Evolutionary conservation across 2,113 vertebrate genomes (phyloP).

Genomic region (Brienomyrus longianalis): DNA sequence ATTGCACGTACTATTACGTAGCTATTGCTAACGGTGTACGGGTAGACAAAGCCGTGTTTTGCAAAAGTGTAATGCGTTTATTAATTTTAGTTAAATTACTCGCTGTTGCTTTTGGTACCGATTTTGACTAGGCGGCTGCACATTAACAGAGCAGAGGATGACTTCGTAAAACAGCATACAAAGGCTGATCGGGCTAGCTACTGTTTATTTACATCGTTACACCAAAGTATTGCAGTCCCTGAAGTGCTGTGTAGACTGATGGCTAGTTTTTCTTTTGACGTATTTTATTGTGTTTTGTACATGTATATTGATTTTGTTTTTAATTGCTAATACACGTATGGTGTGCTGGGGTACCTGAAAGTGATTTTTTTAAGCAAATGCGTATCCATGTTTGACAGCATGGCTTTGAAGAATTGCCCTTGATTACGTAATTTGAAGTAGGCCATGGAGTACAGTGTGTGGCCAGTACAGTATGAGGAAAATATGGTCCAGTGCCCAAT

Average conservation of each 20-base stretch:
- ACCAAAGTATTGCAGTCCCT: not conserved
- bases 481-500: not conserved
- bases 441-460: not conserved
- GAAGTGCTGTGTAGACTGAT: not conserved
- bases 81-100: not conserved
- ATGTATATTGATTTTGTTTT: not conserved
- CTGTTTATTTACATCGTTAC: not conserved
- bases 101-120: not conserved
- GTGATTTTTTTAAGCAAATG: not conserved
- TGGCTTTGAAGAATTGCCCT: not conserved
- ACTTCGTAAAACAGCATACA: not conserved
- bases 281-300: not conserved
- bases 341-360: not conserved
- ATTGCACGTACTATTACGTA: not conserved
- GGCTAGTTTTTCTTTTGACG: not conserved
- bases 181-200: not conserved
- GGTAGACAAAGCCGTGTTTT: not conserved
- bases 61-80: not conserved
- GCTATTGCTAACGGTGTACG: not conserved
- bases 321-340: not conserved
- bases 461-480: not conserved
- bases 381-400: not conserved
- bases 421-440: constrained; percentile 20
- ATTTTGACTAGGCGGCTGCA: not conserved
- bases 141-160: not conserved